These are phyloP conservation scores for Oncorhynchus clarkii DNA, from an alignment of 2,113 vertebrate species.

Conservation along the genomic window DNA sequence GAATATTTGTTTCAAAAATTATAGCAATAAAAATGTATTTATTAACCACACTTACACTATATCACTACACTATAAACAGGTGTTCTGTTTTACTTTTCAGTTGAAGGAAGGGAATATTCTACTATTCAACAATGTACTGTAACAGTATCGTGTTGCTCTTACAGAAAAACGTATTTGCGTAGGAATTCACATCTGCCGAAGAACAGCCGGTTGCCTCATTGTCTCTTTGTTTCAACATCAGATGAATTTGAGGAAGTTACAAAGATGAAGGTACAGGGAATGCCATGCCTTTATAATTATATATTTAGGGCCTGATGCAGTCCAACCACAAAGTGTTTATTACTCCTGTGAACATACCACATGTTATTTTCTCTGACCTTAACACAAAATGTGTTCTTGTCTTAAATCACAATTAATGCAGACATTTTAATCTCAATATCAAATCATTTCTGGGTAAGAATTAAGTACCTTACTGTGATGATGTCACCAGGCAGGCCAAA, in stretches of 20 bases:
- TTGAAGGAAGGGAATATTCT: conserved; percentile 1
- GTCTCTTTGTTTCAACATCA: conserved; percentile 26
- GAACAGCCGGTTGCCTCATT: conserved; percentile 12
- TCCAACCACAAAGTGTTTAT: background rate
- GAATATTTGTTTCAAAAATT: background rate
- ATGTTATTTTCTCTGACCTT: background rate
- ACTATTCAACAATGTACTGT: no score
- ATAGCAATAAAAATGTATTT: background rate
- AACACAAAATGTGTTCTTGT: background rate
- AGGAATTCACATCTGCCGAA: conserved; percentile 33
- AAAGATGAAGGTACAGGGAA: conserved; percentile 24
- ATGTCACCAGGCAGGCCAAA: no score
- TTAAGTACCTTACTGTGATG: no score
- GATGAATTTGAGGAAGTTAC: conserved; percentile 38
- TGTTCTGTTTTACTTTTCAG: no score
- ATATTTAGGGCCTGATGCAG: conserved; percentile 28
- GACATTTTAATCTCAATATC: no score
- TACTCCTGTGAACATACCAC: background rate
- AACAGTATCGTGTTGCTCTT: conserved; percentile 33
- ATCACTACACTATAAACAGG: background rate
- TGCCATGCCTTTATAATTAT: background rate
- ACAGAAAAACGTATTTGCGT: conserved; percentile 10
- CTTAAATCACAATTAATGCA: no score
- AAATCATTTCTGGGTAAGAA: no score
- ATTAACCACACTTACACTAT: background rate